Evolutionary conservation across 2,797 vertebrate species (phyloP), one percentile per base, ranked within the genome.

Genomic region (Neoniphon sammara): DNA sequence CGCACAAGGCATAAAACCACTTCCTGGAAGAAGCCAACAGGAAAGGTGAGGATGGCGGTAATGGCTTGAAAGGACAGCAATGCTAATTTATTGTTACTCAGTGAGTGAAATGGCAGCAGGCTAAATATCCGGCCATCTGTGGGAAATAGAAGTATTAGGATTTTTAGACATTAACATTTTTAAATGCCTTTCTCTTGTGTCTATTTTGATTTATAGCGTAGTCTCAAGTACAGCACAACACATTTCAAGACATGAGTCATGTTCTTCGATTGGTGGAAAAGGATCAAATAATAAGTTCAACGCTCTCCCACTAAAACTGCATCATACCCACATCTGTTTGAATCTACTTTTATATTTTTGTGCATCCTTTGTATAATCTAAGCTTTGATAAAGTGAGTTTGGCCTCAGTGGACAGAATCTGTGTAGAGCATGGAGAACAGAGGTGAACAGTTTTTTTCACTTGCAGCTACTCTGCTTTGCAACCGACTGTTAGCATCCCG

Each of bases 11-110:
- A 77, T 64, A 27, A 86, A 80, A 69, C 27, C 63, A 23, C 58
- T 21, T 59, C 15, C 44, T 50, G 73, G 71, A 75, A 68, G 9
- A 77, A 42, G 58, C 39, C 59, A 34, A 82, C 52, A 59, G 50
- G 15, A 15, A 70, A 83, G 77, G 77, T 83, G 76, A 77, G 53
- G 50, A 74, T 42, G 54, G 27, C 44, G 81, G 68, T 78, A 25
- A 63, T 21, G 49, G 56, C 61, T 23, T 7, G 1, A 61, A 70
- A 47, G 12, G 60, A 49, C 42, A 56, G 9, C 0, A 8, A 57
- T 18, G 3, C 17, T 25, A 2, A 18, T 44, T 47, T 20, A 44
- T 49, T 63, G 56, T n/a, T 53, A 34, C 47, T 44, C 4, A 44
- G 23, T 14, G 11, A 25, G 34, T 21, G 14, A 31, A 42, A 3